Base-by-base conservation (phyloP, 2,888 invertebrate genomes). In the Clistopyga incitator region DNA sequence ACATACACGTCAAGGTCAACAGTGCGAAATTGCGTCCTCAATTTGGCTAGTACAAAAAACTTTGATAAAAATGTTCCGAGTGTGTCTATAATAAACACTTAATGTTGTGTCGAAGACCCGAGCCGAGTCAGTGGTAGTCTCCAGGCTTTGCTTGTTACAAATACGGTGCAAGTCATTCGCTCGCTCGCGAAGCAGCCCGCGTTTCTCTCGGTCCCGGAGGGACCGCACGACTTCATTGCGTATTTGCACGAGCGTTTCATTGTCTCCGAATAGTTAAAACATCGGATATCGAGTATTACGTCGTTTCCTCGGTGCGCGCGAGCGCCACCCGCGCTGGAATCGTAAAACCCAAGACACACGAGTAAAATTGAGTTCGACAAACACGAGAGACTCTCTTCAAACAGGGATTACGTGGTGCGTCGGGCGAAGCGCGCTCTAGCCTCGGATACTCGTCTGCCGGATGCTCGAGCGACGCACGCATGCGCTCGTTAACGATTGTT, bases 401-500 rank as follows among this genome's bases (percentile, higher is more conserved):
- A 84, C 81, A 81, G 52, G 68, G 84, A 81, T 84, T 84, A 81
- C 84, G 50, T 59, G 65, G 64, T 20, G 71, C 65, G n/a, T n/a
- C n/a, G 54, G 45, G 50, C 29, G 68, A 15, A 29, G 18, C n/a
- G 18, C n/a, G 68, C 25, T 25, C 59, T 56, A 42, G 54, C 59
- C 38, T 34, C 34, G 54, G 52, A 71, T 61, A 50, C 72, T 84
- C 84, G 78, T 84, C 81, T 74, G 84, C 81, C 38, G 77, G 70
- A 68, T 54, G 70, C 54, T 59, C 15, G 25, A 56, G 25, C 25
- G 15, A 25, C 56, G 13, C 56, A 15, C 56, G 56, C 56, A 67
- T 50, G 72, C 59, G 80, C 83, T 83, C 79, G 78, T 83, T 80
- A 83, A 83, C 82, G 79, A 83, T 83, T 79, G 79, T 83, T 84